Percentiles rank a stretch among this genome's conserved stretches.
Evolutionary conservation across 2,113 vertebrate species (phyloP).

Genomic region (Vulpes vulpes): DNA sequence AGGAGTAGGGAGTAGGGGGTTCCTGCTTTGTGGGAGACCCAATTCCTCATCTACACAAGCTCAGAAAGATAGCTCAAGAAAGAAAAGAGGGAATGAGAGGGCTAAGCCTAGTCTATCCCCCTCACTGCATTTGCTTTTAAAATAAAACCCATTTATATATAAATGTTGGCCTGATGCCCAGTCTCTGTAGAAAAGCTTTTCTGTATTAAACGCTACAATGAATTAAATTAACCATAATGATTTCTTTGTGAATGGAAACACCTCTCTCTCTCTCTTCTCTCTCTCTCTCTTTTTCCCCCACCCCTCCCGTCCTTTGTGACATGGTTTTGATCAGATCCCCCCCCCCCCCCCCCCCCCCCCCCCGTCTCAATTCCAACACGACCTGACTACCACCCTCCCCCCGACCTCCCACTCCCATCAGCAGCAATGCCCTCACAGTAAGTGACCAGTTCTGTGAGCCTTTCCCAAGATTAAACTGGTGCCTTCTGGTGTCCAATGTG

Average conservation of each 20-base stretch:
- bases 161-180: conserved; percentile 91
- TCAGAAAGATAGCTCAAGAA: conserved; percentile 71
- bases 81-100: conserved; percentile 70
- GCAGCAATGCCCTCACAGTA: neutral
- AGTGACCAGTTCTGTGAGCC: conserved; percentile 30
- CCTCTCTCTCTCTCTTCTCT: conserved; percentile 78
- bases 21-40: conserved; percentile 52
- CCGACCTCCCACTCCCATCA: neutral
- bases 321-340: conserved; percentile 88
- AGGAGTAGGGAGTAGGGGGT: neutral
- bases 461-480: conserved; percentile 38
- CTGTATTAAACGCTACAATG: conserved; percentile 92
- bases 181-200: conserved; percentile 92
- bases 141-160: conserved; percentile 92
- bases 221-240: conserved; percentile 93
- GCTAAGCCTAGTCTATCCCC: conserved; percentile 87
- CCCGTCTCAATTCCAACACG: neutral
- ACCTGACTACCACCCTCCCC: too few species aligned
- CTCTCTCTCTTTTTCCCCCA: conserved; percentile 80
- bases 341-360: neutral
- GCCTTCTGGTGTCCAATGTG: neutral
- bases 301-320: conserved; percentile 82
- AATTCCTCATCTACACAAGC: conserved; percentile 48
- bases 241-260: conserved; percentile 92
- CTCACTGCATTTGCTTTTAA: conserved; percentile 90